phyloP scores from a whole-genome alignment of 2,797 vertebrate genomes.

The Alosa sapidissima region DNA sequence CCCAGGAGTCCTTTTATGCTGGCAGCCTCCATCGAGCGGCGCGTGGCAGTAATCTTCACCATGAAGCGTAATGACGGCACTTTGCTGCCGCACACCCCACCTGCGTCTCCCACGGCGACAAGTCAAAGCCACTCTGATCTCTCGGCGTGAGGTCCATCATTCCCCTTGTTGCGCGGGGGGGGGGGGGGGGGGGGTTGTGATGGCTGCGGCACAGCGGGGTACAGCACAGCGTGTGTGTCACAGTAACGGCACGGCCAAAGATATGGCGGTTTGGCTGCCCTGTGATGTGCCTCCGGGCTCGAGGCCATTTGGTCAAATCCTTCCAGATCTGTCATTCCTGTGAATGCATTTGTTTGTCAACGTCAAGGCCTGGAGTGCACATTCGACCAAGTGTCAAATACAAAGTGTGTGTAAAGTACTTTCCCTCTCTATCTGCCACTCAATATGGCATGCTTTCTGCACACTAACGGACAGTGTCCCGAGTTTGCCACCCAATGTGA shows the following conservation, averaged over 20 bases:
- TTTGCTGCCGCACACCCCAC: background rate
- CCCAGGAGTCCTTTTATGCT: background rate
- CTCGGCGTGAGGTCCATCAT: background rate
- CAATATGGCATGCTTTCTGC: too few relatives aligned
- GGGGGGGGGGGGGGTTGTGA: background rate
- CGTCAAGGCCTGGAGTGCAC: background rate
- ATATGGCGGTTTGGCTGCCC: background rate
- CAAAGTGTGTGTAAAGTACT: background rate
- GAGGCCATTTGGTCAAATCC: background rate
- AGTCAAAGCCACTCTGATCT: background rate
- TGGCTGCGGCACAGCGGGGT: background rate
- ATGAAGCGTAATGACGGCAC: background rate
- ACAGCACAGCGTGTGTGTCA: background rate
- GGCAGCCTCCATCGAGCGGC: conserved; percentile 6
- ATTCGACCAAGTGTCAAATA: background rate
- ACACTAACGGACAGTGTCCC: too few relatives aligned
- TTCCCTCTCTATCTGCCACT: too few relatives aligned
- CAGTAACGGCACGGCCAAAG: background rate
- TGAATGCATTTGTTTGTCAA: background rate
- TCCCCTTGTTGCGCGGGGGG: too few relatives aligned
- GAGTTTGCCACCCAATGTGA: too few relatives aligned
- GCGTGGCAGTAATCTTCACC: background rate
- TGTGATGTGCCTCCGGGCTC: background rate
- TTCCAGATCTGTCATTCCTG: too few relatives aligned
- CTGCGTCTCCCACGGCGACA: background rate